Conservation (phyloP, 2,113 vertebrate genomes). For the Corythornis cristatus region DNA sequence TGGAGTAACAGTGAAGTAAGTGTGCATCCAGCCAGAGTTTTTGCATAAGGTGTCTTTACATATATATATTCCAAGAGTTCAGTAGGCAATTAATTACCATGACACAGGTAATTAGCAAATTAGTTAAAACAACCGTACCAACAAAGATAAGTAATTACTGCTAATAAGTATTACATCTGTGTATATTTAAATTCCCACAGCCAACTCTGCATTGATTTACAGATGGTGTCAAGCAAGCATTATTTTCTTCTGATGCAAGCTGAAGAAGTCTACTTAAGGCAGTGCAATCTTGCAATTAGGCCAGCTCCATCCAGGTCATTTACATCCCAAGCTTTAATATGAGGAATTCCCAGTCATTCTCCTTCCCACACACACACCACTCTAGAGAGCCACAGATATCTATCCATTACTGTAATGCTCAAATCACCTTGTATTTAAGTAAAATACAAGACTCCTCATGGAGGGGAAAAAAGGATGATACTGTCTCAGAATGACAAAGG, state of each 20-base stretch:
- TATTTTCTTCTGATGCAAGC: background rate
- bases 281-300: background rate
- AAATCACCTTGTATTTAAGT: background rate
- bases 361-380: background rate
- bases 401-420: background rate
- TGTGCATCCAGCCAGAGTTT: background rate
- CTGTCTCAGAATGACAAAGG: background rate
- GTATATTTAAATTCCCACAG: background rate
- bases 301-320: background rate
- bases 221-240: background rate
- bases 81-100: background rate
- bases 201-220: background rate
- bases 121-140: conserved; percentile 2
- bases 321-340: background rate
- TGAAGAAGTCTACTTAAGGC: background rate
- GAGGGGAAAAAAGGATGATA: background rate
- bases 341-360: background rate
- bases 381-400: background rate
- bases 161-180: conserved; percentile 3
- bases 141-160: conserved; percentile 17
- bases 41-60: background rate
- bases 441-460: background rate
- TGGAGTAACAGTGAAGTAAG: background rate
- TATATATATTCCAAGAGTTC: background rate
- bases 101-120: background rate